phyloP scores from a whole-genome alignment of 2,888 invertebrate species.

The Tenodera sinensis region DNA sequence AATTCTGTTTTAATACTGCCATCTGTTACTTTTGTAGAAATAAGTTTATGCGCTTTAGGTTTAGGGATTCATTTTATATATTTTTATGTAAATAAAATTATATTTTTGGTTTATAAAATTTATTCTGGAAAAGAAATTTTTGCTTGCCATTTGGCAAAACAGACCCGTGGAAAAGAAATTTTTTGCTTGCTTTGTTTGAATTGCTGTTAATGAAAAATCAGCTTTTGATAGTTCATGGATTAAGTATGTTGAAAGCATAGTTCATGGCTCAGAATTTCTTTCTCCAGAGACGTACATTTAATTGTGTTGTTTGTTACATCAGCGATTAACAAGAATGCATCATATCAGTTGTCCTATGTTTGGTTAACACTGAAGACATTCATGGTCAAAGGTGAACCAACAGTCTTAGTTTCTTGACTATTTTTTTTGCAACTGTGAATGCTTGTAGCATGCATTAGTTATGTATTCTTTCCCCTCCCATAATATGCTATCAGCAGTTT shows the following conservation, averaged over 20 bases:
- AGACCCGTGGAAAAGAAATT: background rate
- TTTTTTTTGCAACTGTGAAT: background rate
- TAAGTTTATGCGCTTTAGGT: background rate
- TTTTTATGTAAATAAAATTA: background rate
- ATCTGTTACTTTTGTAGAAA: background rate
- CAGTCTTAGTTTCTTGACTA: background rate
- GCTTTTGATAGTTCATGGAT: background rate
- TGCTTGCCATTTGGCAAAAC: background rate
- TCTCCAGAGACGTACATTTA: background rate
- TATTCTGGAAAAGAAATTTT: background rate
- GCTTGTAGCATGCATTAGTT: background rate
- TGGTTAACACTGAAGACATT: background rate
- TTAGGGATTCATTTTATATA: background rate
- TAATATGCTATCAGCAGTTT: background rate
- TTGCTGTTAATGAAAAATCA: background rate
- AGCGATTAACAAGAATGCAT: slow-evolving; percentile 29
- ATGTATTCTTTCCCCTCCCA: background rate
- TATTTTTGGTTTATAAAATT: background rate
- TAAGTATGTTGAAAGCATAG: background rate
- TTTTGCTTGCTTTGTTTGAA: background rate
- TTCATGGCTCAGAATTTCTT: background rate
- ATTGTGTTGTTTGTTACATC: slow-evolving; percentile 13
- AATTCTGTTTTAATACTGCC: background rate
- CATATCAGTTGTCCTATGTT: slow-evolving; percentile 27
- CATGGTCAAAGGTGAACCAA: background rate